Evolutionary conservation across 2,113 vertebrate species (phyloP).

Genomic region (Oncorhynchus nerka): DNA sequence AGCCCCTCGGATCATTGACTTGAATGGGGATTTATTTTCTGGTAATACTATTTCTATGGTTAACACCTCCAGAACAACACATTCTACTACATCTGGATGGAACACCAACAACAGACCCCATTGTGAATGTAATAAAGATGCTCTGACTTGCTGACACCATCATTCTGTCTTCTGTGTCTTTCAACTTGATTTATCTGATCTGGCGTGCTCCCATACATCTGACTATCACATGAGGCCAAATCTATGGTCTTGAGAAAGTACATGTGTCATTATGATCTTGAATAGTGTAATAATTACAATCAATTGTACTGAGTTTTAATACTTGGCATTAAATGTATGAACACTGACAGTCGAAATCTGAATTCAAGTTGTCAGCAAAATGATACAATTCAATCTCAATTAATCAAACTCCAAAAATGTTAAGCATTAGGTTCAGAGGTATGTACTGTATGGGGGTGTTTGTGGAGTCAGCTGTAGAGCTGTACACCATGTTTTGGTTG

Average conservation of each 20-base stretch:
- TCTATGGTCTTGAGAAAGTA: not conserved
- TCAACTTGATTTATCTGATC: not conserved
- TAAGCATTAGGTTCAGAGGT: no score
- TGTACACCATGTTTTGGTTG: no score
- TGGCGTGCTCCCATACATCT: not conserved
- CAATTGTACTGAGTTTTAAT: no score
- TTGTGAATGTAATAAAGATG: slow-evolving; percentile 54
- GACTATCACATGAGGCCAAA: not conserved
- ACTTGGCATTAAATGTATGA: no score
- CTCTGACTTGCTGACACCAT: slow-evolving; percentile 13
- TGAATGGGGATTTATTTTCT: not conserved
- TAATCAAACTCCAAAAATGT: no score
- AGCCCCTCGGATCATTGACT: slow-evolving; percentile 3
- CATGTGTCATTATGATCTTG: no score
- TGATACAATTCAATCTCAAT: no score
- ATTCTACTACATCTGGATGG: not conserved
- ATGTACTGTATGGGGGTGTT: no score
- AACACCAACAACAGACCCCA: slow-evolving; percentile 13
- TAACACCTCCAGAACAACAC: not conserved
- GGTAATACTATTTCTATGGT: not conserved
- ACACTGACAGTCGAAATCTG: no score
- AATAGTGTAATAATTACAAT: no score
- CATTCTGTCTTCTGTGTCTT: not conserved
- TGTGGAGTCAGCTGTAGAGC: no score
- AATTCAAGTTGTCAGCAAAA: not conserved